Conservation (phyloP, 2,888 invertebrate genomes). For the Drosophila gaucha region DNA sequence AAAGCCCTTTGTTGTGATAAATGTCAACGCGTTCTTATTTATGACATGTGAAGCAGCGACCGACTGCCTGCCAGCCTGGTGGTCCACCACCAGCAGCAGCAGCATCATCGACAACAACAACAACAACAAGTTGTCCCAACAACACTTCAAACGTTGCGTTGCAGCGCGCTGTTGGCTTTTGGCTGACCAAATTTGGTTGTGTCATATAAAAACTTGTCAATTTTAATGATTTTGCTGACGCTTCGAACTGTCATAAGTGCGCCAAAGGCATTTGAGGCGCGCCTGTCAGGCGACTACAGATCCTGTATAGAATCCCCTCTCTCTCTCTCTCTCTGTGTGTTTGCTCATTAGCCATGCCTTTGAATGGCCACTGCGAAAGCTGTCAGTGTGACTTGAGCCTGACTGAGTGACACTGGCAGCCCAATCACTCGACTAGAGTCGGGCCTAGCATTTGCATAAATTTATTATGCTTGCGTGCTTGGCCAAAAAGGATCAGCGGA, state of each 20-base stretch:
- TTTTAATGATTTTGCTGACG: slow-evolving; percentile 82
- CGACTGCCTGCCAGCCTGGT: slow-evolving; percentile 44
- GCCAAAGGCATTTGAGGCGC: slow-evolving; percentile 70
- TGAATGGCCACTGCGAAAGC: slow-evolving; percentile 50
- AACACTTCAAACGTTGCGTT: slow-evolving; percentile 76
- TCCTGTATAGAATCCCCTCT: slow-evolving; percentile 29
- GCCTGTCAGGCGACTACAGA: slow-evolving; percentile 33
- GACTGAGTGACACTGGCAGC: slow-evolving; percentile 47
- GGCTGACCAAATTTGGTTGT: slow-evolving; percentile 76
- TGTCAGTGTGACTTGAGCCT: slow-evolving; percentile 56
- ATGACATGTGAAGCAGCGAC: slow-evolving; percentile 82
- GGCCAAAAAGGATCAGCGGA: slow-evolving; percentile 57
- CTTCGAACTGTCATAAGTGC: slow-evolving; percentile 82
- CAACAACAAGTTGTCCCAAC: slow-evolving; percentile 65
- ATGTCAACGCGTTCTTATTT: slow-evolving; percentile 85
- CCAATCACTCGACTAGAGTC: slow-evolving; percentile 46
- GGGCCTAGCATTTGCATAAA: slow-evolving; percentile 69
- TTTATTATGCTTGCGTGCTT: slow-evolving; percentile 70
- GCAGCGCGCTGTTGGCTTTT: slow-evolving; percentile 40
- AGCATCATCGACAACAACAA: slow-evolving; percentile 30
- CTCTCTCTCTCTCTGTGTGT: not conserved
- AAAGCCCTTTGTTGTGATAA: slow-evolving; percentile 83
- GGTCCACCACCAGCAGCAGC: slow-evolving; percentile 52
- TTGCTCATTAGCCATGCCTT: slow-evolving; percentile 74
- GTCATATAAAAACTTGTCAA: slow-evolving; percentile 79